phyloP scores from a whole-genome alignment of 2,888 invertebrate species.

The Spodoptera picta region DNA sequence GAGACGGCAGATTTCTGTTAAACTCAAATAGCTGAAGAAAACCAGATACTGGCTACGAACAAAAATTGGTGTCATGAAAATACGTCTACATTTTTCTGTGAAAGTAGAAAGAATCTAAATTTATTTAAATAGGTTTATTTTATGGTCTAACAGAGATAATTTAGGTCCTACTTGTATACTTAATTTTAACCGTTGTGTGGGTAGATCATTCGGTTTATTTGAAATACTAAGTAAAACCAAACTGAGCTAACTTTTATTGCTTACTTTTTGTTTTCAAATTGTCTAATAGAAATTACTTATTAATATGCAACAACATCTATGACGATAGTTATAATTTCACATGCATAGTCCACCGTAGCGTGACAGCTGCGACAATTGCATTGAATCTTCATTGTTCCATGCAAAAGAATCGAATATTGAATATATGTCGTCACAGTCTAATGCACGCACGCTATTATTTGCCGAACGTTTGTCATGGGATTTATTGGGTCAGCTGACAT shows the following conservation, averaged over 20 bases:
- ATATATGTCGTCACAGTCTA: conserved; percentile 74
- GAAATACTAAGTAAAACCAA: not conserved
- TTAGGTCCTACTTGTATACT: too few species aligned
- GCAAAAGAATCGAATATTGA: conserved; percentile 70
- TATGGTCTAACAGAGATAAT: too few species aligned
- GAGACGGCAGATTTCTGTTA: conserved; percentile 8
- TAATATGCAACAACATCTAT: conserved; percentile 39
- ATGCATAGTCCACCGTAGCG: conserved; percentile 53
- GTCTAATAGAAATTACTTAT: conserved; percentile 24
- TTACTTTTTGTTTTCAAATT: too few species aligned
- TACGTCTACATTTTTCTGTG: too few species aligned
- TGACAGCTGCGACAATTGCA: conserved; percentile 66
- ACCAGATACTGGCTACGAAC: not conserved
- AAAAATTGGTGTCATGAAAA: too few species aligned
- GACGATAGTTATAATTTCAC: conserved; percentile 52
- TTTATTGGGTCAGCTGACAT: conserved; percentile 63
- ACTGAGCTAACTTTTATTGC: not conserved
- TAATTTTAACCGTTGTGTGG: too few species aligned
- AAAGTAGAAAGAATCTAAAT: too few species aligned
- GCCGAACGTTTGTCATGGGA: conserved; percentile 65
- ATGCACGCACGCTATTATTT: conserved; percentile 68
- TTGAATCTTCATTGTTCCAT: conserved; percentile 64
- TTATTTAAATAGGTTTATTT: too few species aligned
- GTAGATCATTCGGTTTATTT: too few species aligned
- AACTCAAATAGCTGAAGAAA: conserved; percentile 5